Evolutionary conservation across 2,113 vertebrate species (phyloP).

Genomic region (Gambusia holbrooki): DNA sequence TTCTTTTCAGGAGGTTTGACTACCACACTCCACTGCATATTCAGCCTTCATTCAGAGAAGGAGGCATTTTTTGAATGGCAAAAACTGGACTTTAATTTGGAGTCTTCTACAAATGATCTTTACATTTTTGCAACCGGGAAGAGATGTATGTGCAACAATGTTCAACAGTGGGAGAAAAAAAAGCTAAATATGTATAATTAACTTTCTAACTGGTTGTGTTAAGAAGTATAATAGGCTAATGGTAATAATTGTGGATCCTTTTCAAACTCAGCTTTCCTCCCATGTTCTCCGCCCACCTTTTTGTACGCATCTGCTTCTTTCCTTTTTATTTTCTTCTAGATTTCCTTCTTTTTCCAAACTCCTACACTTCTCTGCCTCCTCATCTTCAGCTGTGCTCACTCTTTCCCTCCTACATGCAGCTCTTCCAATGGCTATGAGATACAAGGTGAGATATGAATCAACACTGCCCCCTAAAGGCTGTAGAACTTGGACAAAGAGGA

Average conservation of each 20-base stretch:
- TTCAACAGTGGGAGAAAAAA: slow-evolving; percentile 11
- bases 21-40: slow-evolving; percentile 44
- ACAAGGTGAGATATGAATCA: slow-evolving; percentile 59
- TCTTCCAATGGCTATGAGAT: slow-evolving; percentile 50
- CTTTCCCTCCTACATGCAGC: slow-evolving; percentile 44
- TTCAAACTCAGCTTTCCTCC: slow-evolving; percentile 47
- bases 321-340: slow-evolving; percentile 26
- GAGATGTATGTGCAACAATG: slow-evolving; percentile 10
- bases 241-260: slow-evolving; percentile 46
- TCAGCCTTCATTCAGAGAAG: slow-evolving; percentile 44
- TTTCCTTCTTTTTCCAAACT: slow-evolving; percentile 58
- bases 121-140: slow-evolving; percentile 1
- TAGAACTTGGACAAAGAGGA: slow-evolving; percentile 6
- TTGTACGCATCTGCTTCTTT: slow-evolving; percentile 59
- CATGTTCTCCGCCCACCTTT: slow-evolving; percentile 55
- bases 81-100: background rate
- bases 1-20: slow-evolving; percentile 48
- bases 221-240: slow-evolving; percentile 45
- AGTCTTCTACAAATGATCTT: slow-evolving; percentile 10
- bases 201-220: slow-evolving; percentile 33
- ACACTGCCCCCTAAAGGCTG: slow-evolving; percentile 79
- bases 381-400: slow-evolving; percentile 40
- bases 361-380: slow-evolving; percentile 57
- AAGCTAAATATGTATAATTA: slow-evolving; percentile 51
- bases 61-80: slow-evolving; percentile 38